Base-by-base conservation (phyloP, 2,888 invertebrate species). In the Drosophila tripunctata region DNA sequence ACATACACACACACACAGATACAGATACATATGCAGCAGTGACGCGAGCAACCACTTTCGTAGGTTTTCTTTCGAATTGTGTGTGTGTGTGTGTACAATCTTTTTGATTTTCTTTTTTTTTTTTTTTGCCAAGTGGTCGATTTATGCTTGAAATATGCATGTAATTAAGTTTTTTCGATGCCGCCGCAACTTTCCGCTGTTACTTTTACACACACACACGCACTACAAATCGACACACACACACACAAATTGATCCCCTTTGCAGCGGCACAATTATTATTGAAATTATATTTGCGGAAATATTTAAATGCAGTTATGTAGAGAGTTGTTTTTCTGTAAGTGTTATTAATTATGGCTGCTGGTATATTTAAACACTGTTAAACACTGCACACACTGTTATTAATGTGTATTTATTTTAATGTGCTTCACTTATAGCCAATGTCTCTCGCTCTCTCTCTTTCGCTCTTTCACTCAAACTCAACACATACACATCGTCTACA, bases 11-110 rank as follows among this genome's bases (percentile, higher is more conserved):
- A 47, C 19, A 51, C 35, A 60, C 41, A 55, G 43, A 44, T 33
- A 50, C 19, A 61, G 22, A 72, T 40, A 58, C 41, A 55, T 50
- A 45, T 17, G 52, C 50, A 65, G 56, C 70, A 84, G 76, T 78
- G 85, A 67, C 84, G 78, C 75, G 69, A 81, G 87, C 81, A 81
- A 81, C 81, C 81, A 81, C 81, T 81, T 80, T 81, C 82, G 63
- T 87, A 84, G 75, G 72, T 81, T 81, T 81, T 75, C 81, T 76
- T 81, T 82, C 57, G 41, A 65, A 58, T n/a, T 74, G 61, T 76
- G 55, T 76, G 57, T n/a, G n/a, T n/a, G n/a, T n/a, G n/a, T n/a
- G n/a, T n/a, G 55, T 64, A 66, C 55, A 65, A 58, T 58, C 17
- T 51, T 45, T 64, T 62, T 62, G 54, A 50, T 57, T 65, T 76